Evolutionary conservation across 2,888 invertebrate species (phyloP), one percentile per base, ranked within the genome.

Genomic region (Kuschelorhynchus macadamiae): DNA sequence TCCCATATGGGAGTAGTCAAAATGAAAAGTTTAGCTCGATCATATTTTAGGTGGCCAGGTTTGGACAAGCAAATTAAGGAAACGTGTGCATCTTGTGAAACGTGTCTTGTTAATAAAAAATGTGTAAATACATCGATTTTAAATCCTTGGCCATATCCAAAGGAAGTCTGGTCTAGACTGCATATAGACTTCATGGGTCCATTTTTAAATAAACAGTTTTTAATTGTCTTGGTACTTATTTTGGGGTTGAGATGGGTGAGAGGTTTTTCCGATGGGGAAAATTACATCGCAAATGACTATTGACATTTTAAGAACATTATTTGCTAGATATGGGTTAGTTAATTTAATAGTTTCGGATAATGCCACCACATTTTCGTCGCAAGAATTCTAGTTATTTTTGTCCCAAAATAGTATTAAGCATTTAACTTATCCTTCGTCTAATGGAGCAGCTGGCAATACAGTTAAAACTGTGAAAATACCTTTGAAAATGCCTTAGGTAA

Each of bases 41-140:
- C 64, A n/a, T 74, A 77, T 52, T 67, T 76, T 50, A 76, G 71
- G 72, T 77, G 75, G 75, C 75, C 76, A n/a, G 47, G 53, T n/a
- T 42, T 77, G 16, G 73, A 76, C 62, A 33, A 52, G 20, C 53
- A 76, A 14, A 78, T 78, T 36, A 74, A 76, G 60, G 30, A 66
- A 0, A 30, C 67, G 8, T 42, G 47, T 9, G 77, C 73, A 55
- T 67, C 49, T n/a, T 78, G 77, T 66, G 21, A 55, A 30, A 17
- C 44, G 20, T 78, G 75, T 65, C 32, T 59, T 33, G 49, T 56
- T 36, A 42, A 17, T 53, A 33, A 56, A 50, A 42, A 49, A 4
- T 61, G 66, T 36, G 73, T 74, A 18, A 36, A 61, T 39, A 72
- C 73, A 59, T 17, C 56, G 11, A 18, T 21, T 14, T 33, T 68